Evolutionary conservation across 2,113 vertebrate genomes (phyloP).

Genomic region (Pipra filicauda): DNA sequence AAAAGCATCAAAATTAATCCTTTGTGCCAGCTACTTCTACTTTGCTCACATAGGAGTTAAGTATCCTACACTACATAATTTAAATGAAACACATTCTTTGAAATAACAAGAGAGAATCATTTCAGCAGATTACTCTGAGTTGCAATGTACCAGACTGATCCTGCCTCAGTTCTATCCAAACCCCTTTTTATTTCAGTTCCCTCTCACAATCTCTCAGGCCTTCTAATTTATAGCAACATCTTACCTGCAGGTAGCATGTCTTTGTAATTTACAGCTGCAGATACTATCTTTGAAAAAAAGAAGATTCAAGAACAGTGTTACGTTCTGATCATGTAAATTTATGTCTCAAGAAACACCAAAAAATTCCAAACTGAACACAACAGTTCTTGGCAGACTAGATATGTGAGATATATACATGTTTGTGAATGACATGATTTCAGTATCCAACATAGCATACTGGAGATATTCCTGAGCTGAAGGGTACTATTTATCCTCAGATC

Average conservation of each 20-base stretch:
- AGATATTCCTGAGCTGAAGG: neutral
- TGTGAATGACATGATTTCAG: neutral
- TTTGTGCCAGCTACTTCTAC: neutral
- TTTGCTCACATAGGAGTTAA: neutral
- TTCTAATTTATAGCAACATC: neutral
- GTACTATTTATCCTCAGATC: neutral
- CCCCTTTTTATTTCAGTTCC: neutral
- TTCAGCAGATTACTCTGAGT: neutral
- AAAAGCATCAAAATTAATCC: neutral
- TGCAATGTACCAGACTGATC: neutral
- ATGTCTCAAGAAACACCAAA: neutral
- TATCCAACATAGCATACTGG: neutral
- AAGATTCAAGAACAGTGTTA: neutral
- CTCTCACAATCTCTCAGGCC: neutral
- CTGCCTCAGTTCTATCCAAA: neutral
- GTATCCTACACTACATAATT: neutral
- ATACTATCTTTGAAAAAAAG: neutral
- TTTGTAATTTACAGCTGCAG: neutral
- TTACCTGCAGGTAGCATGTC: neutral
- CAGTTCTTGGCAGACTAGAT: neutral
- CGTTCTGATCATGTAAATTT: neutral
- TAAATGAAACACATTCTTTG: neutral
- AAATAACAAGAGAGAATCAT: neutral
- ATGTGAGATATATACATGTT: neutral
- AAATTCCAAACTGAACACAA: neutral